Evolutionary conservation across 1,140 invertebrate species (phyloP), one percentile per base, ranked within the genome.

Genomic region (Glossosoma conforme): DNA sequence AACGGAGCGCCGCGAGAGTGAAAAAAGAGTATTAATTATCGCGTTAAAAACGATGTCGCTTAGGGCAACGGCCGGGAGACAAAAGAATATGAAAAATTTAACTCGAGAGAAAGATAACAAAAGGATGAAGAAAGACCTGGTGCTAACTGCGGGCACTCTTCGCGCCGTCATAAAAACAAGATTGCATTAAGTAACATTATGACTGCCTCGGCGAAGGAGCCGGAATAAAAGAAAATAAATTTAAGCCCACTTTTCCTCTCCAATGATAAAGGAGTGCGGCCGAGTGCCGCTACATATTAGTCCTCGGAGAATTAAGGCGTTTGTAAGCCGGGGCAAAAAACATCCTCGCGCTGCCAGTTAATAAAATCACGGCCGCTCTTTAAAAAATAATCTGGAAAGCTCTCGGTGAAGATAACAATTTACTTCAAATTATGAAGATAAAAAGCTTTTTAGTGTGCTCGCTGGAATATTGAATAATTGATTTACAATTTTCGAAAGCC

Each of bases 11-110:
- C 41, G 30, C 22, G 32, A 37, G 24, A 52, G 49, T 52, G 25
- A 45, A 24, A 32, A 54, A 54, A 54, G 38, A 43, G 43, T 37
- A 49, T 54, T 54, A 54, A 54, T 54, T 54, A 47, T 47, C 38
- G 44, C 38, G 40, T 54, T 45, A 54, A 42, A 35, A 54, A 30
- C 25, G 33, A 33, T 20, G 21, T n/a, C 11, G 20, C 22, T 15
- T 18, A 38, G 18, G 24, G 38, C 4, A 38, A 3, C 36, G 6
- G 15, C 18, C 1, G 14, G 28, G 37, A 36, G 35, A 51, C 28
- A 43, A 52, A 52, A 44, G 41, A 19, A 52, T 37, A 52, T 44
- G 40, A 52, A 52, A 52, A 52, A 52, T 50, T 50, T 18, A 42
- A 50, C 37, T 28, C 8, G 35, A 40, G 21, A 24, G 35, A 41